Base-by-base conservation (phyloP, 1,140 invertebrate species). In the Chelonus insularis region DNA sequence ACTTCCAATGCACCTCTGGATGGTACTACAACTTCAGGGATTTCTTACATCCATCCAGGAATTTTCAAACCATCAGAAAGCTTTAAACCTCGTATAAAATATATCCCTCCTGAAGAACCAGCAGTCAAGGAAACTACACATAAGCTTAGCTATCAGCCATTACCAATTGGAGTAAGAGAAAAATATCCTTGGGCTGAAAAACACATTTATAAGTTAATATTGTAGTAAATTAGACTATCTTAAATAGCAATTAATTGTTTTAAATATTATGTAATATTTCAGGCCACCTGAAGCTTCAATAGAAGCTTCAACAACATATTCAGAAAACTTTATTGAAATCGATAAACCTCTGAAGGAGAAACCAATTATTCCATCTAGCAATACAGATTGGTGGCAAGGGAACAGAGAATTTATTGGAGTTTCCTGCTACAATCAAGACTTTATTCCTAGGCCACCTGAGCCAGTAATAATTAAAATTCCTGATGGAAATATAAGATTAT, bases 81-180 rank as follows among this genome's bases (percentile, higher is more conserved):
- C 62, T 87, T 81, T 48, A 84, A 85, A 62, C 87, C 86, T 0
- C 52, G 74, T 1, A 65, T 71, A 0, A 82, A 82, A 11, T 86
- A 87, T 50, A 79, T 81, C 60, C 75, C 73, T 29, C 81, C 86
- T 0, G 77, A 76, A 12, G 78, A 81, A 18, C 78, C 81, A 1
- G 78, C 86, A 63, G 76, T 83, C 57, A 77, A 80, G 72, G 72
- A 80, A 41, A 79, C 74, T 0, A 76, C 71, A 4, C 68, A 78
- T 12, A 77, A 74, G 41, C 59, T 77, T 4, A 78, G 78, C 34
- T 82, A 72, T 59, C 70, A 73, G 29, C 78, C 78, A 0, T 64
- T 72, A 36, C 7, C 41, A 8, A 18, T 78, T 1, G 36, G 12
- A 0, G 66, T 69, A 47, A 72, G 64, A 47, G 73, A 79, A 56